Evolutionary conservation across 2,113 vertebrate species (phyloP).

Genomic region (Zingel zingel): DNA sequence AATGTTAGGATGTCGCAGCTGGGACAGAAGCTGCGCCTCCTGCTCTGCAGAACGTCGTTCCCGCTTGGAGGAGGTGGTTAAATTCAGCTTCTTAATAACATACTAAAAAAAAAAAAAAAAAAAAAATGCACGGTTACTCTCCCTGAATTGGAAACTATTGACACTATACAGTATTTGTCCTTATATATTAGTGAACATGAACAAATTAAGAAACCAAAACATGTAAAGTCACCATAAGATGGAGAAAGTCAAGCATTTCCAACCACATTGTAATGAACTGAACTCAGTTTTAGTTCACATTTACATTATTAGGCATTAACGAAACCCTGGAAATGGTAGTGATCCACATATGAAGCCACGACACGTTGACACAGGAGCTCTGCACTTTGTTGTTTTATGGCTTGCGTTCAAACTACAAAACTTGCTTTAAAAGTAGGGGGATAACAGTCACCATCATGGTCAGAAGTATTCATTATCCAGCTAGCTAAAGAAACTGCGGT

Average conservation of each 20-base stretch:
- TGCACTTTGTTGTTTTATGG: background rate
- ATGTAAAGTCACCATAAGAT: background rate
- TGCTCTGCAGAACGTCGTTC: constrained; percentile 94
- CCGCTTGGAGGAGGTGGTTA: constrained; percentile 88
- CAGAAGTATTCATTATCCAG: background rate
- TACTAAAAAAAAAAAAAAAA: constrained; percentile 82
- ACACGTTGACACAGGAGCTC: background rate
- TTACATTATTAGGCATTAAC: background rate
- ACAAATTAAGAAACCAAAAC: background rate
- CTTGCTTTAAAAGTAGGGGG: background rate
- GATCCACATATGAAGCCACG: background rate
- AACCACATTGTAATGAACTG: background rate
- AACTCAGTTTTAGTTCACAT: background rate
- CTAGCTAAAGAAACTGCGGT: too few species aligned
- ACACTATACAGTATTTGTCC: background rate
- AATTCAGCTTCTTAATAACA: constrained; percentile 96
- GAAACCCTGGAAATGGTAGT: background rate
- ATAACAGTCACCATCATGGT: background rate
- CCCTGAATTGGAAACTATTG: background rate
- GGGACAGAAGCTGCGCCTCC: constrained; percentile 95
- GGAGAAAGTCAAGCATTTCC: background rate
- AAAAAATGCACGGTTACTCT: background rate
- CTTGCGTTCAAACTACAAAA: background rate
- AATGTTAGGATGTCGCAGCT: constrained; percentile 95
- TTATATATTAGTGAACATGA: background rate